Percentiles rank a stretch among this genome's conserved stretches.
These are phyloP conservation scores for Grammomys surdaster DNA, from an alignment of 2,113 vertebrate genomes.

Conservation along the genomic window DNA sequence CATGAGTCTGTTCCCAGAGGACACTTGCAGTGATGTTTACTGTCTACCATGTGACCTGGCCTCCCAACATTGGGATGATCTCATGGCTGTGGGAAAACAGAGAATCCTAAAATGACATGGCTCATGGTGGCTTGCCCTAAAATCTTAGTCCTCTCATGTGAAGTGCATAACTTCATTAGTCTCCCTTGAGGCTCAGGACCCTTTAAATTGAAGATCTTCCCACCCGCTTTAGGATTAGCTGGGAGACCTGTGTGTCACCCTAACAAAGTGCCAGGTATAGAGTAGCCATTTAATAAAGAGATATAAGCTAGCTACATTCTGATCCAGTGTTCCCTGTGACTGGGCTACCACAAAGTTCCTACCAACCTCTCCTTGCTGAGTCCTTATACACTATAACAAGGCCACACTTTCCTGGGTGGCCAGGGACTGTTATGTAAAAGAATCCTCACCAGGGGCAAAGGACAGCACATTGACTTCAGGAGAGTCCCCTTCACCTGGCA, in stretches of 20 bases:
- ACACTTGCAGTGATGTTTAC: neutral
- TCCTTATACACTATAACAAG: neutral
- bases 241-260: neutral
- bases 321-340: neutral
- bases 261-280: neutral
- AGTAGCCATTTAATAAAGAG: neutral
- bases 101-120: neutral
- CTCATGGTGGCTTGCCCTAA: neutral
- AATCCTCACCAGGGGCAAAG: neutral
- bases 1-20: neutral
- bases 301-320: neutral
- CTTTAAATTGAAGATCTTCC: neutral
- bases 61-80: neutral
- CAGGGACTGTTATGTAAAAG: fast-evolving
- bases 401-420: neutral
- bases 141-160: neutral
- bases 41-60: neutral
- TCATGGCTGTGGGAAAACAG: neutral
- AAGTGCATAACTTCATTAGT: neutral
- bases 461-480: neutral
- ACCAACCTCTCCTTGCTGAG: neutral
- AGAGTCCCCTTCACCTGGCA: neutral
- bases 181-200: neutral
- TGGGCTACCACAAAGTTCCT: neutral
- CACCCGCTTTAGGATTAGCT: neutral